These are phyloP conservation scores for Distichodus sexfasciatus DNA, from an alignment of 2,797 vertebrate species.

Conservation along the genomic window DNA sequence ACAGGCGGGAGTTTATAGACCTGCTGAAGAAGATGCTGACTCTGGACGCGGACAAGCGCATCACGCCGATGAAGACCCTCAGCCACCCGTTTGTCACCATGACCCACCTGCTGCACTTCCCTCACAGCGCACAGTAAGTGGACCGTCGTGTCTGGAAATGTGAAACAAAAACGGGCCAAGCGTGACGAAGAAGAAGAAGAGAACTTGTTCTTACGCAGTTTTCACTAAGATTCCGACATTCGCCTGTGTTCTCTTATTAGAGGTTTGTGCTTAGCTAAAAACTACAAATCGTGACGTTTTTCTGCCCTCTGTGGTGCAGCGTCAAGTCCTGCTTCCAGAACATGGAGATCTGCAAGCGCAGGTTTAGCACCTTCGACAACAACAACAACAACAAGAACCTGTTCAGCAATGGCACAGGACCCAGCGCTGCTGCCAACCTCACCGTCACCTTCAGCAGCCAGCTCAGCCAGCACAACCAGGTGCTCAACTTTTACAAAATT, in stretches of 20 bases:
- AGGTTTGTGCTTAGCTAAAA: no score
- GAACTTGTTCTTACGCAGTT: no score
- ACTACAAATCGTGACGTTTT: no score
- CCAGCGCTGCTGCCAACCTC: conserved; percentile 92
- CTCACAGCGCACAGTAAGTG: conserved; percentile 95
- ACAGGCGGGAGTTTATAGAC: conserved; percentile 95
- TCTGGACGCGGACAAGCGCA: conserved; percentile 93
- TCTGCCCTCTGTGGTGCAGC: no score
- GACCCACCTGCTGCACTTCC: conserved; percentile 95
- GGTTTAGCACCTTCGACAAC: conserved; percentile 91
- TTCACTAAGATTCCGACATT: no score
- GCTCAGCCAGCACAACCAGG: conserved; percentile 94
- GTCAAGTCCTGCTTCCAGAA: conserved; percentile 99
- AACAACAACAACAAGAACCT: conserved; percentile 93
- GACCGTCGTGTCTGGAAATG: neutral
- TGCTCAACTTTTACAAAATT: conserved; percentile 52
- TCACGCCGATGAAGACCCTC: conserved; percentile 96
- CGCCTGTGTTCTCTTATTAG: neutral
- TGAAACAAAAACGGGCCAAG: neutral
- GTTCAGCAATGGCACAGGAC: conserved; percentile 83
- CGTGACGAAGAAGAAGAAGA: no score
- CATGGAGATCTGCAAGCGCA: conserved; percentile 97
- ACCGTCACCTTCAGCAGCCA: conserved; percentile 98
- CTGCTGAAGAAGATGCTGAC: conserved; percentile 98
- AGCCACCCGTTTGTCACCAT: conserved; percentile 96